phyloP scores from a whole-genome alignment of 2,113 vertebrate genomes.

The Scopus umbretta region DNA sequence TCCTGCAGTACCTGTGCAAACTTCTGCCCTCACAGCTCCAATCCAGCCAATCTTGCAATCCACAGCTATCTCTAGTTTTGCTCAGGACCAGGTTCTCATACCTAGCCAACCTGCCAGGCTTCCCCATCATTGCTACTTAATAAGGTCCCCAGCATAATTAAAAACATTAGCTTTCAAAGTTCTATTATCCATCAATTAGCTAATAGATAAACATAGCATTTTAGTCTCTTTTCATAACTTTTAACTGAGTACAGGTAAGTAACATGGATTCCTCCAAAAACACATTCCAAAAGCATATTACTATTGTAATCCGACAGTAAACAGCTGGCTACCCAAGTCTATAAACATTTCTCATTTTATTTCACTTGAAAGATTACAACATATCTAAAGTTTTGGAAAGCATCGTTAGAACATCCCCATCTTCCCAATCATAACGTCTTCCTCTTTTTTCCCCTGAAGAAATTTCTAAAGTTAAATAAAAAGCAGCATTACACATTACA shows the following conservation, averaged over 20 bases:
- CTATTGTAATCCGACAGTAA: background rate
- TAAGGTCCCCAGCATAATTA: background rate
- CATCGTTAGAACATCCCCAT: background rate
- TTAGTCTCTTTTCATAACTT: background rate
- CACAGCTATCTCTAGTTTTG: background rate
- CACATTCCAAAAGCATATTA: background rate
- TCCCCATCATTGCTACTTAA: background rate
- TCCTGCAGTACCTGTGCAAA: background rate
- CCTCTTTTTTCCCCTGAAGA: background rate
- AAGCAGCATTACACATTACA: background rate
- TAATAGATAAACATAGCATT: background rate
- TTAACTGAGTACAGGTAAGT: background rate
- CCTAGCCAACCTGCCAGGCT: background rate
- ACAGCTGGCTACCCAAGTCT: background rate
- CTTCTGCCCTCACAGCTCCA: background rate
- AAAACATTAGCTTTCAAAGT: background rate
- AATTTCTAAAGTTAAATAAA: background rate
- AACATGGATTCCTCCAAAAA: background rate
- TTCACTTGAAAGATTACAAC: background rate
- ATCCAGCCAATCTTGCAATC: background rate
- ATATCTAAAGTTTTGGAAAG: background rate
- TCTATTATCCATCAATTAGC: background rate
- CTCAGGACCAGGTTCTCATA: background rate
- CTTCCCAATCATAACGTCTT: background rate
- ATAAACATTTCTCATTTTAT: background rate